Evolutionary conservation across 2,113 vertebrate genomes (phyloP).

Genomic region (Rhipidura dahli): DNA sequence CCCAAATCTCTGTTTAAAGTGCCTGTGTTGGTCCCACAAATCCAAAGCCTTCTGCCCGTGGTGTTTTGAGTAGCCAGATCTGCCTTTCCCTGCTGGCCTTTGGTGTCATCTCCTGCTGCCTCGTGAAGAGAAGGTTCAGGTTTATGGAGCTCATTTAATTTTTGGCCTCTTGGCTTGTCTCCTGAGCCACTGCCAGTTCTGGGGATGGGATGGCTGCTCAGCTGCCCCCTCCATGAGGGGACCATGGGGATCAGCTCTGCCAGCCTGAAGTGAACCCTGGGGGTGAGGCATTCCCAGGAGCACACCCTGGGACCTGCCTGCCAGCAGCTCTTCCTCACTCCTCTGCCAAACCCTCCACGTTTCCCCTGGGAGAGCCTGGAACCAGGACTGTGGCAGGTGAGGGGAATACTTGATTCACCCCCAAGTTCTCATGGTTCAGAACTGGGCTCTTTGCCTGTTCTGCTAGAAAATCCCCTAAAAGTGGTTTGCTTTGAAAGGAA

Average conservation of each 20-base stretch:
- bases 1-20: neutral
- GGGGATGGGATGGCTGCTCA: neutral
- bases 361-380: neutral
- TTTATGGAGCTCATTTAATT: neutral
- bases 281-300: neutral
- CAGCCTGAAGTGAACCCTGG: neutral
- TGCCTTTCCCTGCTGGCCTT: neutral
- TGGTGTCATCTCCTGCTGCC: neutral
- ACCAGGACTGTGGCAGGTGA: neutral
- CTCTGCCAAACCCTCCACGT: neutral
- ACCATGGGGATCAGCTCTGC: neutral
- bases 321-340: neutral
- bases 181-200: neutral
- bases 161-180: neutral
- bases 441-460: neutral
- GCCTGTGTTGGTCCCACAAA: neutral
- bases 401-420: accelerated
- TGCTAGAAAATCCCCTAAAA: neutral
- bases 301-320: neutral
- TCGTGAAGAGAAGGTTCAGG: neutral
- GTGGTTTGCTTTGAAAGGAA: neutral
- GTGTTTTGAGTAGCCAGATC: neutral
- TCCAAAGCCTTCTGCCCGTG: accelerated
- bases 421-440: neutral
- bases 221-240: neutral